Conservation (phyloP, 2,797 vertebrate genomes). For the Molossus molossus region DNA sequence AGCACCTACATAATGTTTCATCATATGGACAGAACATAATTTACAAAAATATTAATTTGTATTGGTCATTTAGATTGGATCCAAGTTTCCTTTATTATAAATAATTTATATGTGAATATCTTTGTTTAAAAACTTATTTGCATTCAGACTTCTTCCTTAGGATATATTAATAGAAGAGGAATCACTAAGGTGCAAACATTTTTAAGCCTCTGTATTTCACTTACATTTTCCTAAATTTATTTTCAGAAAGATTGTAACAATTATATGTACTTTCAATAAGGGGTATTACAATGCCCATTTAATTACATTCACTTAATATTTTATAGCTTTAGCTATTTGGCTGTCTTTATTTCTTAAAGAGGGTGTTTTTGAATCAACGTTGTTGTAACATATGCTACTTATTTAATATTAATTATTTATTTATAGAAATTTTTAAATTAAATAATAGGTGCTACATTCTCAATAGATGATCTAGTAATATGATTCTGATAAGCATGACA, state of each 20-base stretch:
- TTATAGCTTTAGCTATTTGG: slow-evolving; percentile 27
- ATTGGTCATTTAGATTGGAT: slow-evolving; percentile 42
- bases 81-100: slow-evolving; percentile 51
- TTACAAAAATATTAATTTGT: not conserved
- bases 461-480: not conserved
- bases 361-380: not conserved
- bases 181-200: not conserved
- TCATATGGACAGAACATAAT: slow-evolving; percentile 2
- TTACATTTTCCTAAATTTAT: slow-evolving; percentile 46
- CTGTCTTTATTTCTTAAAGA: slow-evolving; percentile 41
- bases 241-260: not conserved
- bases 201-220: not conserved
- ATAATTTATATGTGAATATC: not conserved
- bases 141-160: slow-evolving; percentile 45
- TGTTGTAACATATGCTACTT: slow-evolving; percentile 13
- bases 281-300: not conserved
- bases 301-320: not conserved
- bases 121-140: slow-evolving; percentile 27
- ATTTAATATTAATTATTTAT: slow-evolving; percentile 13
- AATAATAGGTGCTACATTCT: slow-evolving; percentile 10
- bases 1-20: slow-evolving; percentile 26
- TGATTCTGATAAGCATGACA: not conserved
- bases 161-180: not conserved
- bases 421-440: not conserved
- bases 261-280: slow-evolving; percentile 15